phyloP scores from a whole-genome alignment of 2,797 vertebrate species.

The Hozukius guyotensis region DNA sequence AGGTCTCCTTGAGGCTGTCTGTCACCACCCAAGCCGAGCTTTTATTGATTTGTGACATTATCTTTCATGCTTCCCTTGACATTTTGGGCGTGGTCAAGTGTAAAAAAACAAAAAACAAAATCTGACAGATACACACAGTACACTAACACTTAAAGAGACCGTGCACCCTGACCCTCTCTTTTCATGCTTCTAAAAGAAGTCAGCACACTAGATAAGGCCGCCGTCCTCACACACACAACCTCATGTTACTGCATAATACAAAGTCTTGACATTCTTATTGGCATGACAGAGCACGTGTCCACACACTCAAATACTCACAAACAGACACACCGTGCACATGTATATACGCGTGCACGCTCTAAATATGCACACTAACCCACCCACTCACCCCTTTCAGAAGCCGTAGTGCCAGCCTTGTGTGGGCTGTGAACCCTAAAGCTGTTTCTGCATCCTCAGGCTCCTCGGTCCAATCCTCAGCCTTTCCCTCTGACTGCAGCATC shows the following conservation, averaged over 20 bases:
- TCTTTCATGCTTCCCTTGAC: conserved; percentile 49
- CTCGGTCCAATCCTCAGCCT: conserved; percentile 18
- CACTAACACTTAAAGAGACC: conserved; percentile 5
- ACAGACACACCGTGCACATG: not conserved
- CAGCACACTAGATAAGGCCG: not conserved
- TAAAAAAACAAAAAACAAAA: conserved; percentile 23
- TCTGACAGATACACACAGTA: conserved; percentile 10
- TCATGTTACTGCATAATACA: not conserved
- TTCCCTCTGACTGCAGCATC: conserved; percentile 20
- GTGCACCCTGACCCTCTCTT: not conserved
- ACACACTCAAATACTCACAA: not conserved
- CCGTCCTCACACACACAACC: not conserved
- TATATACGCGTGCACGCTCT: not conserved
- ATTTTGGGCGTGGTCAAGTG: conserved; percentile 45
- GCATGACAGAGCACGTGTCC: not conserved
- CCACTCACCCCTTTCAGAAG: conserved; percentile 21
- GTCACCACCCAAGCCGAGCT: conserved; percentile 28
- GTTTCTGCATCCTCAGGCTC: conserved; percentile 28
- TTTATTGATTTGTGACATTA: conserved; percentile 63
- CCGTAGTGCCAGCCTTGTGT: conserved; percentile 33
- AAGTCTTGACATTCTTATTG: not conserved
- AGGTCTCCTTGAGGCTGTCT: conserved; percentile 46
- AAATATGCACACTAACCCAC: conserved; percentile 2
- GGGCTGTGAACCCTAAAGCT: conserved; percentile 50
- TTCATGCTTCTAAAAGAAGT: conserved; percentile 2